phyloP scores from a whole-genome alignment of 2,888 invertebrate species.

The Operophtera brumata region DNA sequence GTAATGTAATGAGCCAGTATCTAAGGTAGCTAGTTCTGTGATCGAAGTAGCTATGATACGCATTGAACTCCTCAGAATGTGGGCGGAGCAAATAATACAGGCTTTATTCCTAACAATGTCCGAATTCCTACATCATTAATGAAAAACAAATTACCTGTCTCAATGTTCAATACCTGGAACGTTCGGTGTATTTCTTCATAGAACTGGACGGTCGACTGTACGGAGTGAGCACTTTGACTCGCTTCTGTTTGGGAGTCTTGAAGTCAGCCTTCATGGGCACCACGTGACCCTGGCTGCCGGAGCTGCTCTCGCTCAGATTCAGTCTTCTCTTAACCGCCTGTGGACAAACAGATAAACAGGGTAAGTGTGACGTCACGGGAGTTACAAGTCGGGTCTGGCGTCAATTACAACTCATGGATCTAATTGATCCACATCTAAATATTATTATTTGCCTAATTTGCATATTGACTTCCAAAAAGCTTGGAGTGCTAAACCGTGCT shows the following conservation, averaged over 20 bases:
- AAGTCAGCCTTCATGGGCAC: conserved; percentile 84
- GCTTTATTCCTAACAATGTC: too few species aligned
- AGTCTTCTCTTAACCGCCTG: conserved; percentile 91
- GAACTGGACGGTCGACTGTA: conserved; percentile 79
- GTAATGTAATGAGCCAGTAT: too few species aligned
- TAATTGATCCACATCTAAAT: too few species aligned
- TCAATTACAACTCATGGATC: not conserved
- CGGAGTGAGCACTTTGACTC: conserved; percentile 72
- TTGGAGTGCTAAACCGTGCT: too few species aligned
- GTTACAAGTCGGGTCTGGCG: not conserved
- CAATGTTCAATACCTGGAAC: conserved; percentile 63
- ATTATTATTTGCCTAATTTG: too few species aligned
- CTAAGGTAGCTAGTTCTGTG: too few species aligned
- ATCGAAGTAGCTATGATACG: too few species aligned
- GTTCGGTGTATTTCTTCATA: conserved; percentile 79
- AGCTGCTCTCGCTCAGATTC: conserved; percentile 84
- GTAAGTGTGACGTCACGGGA: not conserved
- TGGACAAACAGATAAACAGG: conserved; percentile 23
- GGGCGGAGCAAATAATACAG: too few species aligned
- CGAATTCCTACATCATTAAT: too few species aligned
- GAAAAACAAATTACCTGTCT: conserved; percentile 52
- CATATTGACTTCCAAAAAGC: too few species aligned
- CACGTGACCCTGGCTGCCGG: conserved; percentile 80
- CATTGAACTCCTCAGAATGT: too few species aligned
- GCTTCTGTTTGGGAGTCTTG: conserved; percentile 83